Evolutionary conservation across 2,113 vertebrate species (phyloP), one percentile per base, ranked within the genome.

Genomic region (Zeus faber): DNA sequence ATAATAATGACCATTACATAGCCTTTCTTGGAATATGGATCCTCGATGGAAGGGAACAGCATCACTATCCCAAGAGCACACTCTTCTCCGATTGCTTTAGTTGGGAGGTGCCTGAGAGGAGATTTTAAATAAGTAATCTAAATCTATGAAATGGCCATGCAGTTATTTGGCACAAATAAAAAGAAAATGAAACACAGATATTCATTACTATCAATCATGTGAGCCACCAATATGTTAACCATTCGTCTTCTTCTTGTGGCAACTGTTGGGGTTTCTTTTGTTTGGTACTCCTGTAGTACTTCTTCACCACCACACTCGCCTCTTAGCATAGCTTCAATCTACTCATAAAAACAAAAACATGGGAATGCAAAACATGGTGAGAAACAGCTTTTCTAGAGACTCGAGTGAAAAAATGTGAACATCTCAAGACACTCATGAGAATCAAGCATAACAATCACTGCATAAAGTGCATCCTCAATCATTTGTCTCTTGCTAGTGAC

Each of bases 11-110:
- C 24, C 24, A 31, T 45, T 74, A 72, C 49, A 55, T 50, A 49
- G 59, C 62, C 59, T 58, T 66, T 74, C 51, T 51, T 68, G 41
- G 57, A 20, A 20, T 68, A 71, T 62, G 70, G 63, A 74, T 82
- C 61, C 17, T 46, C 73, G 45, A 71, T 56, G 21, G 50, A 65
- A 16, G 63, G 69, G 50, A 76, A 71, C 11, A 72, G 21, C 5
- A 2, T 66, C 54, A 80, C 54, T 54, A 73, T 70, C 0, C 56
- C 65, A 67, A 54, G 31, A 47, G 58, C 58, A 65, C 70, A 72
- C 37, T 64, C n/a, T n/a, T 76, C 54, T 78, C 54, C 58, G 47
- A 60, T 20, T 33, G 51, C 46, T 52, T 64, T 63, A 4, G 50
- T 40, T 13, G 23, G 29, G 18, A 27, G 13, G 43, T 48, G 31